phyloP scores from a whole-genome alignment of 2,797 vertebrate species.

The Sebastes hubbsi region DNA sequence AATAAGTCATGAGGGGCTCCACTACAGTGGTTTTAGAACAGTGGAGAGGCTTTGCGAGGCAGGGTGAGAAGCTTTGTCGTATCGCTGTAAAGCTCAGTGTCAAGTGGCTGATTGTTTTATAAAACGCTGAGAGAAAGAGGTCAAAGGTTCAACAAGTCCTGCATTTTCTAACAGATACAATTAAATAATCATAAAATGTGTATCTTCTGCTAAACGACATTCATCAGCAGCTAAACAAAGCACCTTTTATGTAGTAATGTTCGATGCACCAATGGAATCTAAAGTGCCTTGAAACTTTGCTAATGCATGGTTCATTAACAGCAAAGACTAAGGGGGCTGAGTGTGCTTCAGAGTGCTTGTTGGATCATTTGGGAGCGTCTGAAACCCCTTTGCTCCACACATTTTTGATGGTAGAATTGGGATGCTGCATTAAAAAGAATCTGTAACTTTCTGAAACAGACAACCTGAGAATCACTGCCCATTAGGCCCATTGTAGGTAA shows the following conservation, averaged over 20 bases:
- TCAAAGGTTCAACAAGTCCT: conserved; percentile 18
- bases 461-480: background rate
- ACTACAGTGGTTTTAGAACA: conserved; percentile 23
- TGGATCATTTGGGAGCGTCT: background rate
- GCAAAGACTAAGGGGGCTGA: background rate
- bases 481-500: too few species aligned
- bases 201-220: background rate
- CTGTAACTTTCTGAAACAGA: too few species aligned
- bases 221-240: background rate
- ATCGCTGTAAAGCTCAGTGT: conserved; percentile 9
- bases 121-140: background rate
- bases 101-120: conserved; percentile 26
- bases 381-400: background rate
- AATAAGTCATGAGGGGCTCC: conserved; percentile 19
- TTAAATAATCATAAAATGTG: conserved; percentile 11
- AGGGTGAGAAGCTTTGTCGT: background rate
- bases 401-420: background rate
- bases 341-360: background rate
- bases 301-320: background rate
- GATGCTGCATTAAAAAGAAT: too few species aligned
- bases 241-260: background rate
- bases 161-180: conserved; percentile 7
- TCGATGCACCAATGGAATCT: background rate
- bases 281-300: background rate
- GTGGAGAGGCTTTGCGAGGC: conserved; percentile 25